Conservation (phyloP, 2,113 vertebrate species). For the Oriolus oriolus region DNA sequence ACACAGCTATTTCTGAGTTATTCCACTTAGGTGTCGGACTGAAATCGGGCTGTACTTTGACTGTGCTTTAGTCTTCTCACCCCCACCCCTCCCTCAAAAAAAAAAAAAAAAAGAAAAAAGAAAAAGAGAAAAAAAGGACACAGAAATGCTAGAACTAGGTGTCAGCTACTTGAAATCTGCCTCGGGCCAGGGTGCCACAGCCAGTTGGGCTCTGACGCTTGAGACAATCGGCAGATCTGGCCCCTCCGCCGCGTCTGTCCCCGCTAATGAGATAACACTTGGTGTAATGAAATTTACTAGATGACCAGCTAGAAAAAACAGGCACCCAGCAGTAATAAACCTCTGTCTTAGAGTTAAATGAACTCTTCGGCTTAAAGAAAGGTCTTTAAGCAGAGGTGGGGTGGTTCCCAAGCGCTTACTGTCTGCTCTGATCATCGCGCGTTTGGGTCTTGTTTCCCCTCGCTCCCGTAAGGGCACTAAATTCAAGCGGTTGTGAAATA, state of each 20-base stretch:
- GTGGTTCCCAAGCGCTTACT: rapidly evolving
- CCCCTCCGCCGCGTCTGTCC: not conserved
- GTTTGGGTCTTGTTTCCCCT: not conserved
- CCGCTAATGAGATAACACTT: conserved; percentile 37
- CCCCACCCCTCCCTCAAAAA: not conserved
- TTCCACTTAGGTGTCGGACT: conserved; percentile 60
- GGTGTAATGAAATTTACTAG: conserved; percentile 36
- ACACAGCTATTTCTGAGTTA: conserved; percentile 43
- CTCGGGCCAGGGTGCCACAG: not conserved
- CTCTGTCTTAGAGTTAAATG: not conserved
- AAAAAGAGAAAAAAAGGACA: too few relatives aligned
- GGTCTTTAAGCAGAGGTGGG: not conserved
- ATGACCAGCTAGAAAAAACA: not conserved
- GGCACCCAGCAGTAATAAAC: conserved; percentile 9
- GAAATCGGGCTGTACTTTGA: conserved; percentile 33
- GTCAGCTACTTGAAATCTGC: not conserved
- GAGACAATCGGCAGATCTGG: not conserved
- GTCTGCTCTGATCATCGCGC: rapidly evolving
- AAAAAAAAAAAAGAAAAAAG: not conserved
- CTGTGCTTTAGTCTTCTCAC: conserved; percentile 41
- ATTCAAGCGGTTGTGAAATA: not conserved
- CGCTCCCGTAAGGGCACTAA: not conserved
- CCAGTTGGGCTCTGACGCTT: not conserved
- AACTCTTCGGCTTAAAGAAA: conserved; percentile 15
- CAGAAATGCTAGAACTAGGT: not conserved